Percentiles rank a stretch among this genome's conserved stretches.
Conservation (phyloP, 2,888 invertebrate genomes). For the Phyllotreta cruciferae region DNA sequence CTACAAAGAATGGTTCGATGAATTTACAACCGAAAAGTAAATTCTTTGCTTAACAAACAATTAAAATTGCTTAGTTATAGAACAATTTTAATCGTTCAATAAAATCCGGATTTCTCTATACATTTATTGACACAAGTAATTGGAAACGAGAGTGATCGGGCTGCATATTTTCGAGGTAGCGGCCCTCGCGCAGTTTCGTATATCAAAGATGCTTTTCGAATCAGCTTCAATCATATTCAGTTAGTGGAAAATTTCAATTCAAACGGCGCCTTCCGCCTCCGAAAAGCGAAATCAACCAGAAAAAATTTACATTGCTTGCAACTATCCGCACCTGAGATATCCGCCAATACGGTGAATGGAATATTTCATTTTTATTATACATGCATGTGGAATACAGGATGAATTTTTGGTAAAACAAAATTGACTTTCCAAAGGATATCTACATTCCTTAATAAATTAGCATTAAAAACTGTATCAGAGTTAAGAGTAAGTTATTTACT, state of each 20-base stretch:
- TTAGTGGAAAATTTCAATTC: constrained; percentile 23
- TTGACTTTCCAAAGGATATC: too few relatives aligned
- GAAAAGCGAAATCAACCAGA: constrained; percentile 20
- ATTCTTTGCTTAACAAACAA: not conserved
- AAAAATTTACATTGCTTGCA: constrained; percentile 17
- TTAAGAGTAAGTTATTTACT: too few relatives aligned
- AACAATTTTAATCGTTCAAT: constrained; percentile 3
- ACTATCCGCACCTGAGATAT: constrained; percentile 3
- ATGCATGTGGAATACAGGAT: too few relatives aligned
- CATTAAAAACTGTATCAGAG: too few relatives aligned
- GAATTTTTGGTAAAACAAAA: too few relatives aligned
- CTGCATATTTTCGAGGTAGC: constrained; percentile 1
- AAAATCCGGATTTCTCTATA: not conserved
- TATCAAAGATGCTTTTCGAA: constrained; percentile 13
- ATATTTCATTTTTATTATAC: too few relatives aligned
- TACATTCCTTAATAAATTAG: too few relatives aligned
- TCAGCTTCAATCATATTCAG: constrained; percentile 25
- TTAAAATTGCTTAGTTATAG: not conserved
- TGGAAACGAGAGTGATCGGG: constrained; percentile 6
- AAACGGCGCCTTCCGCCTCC: constrained; percentile 9
- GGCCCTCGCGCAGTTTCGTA: not conserved
- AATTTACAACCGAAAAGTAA: too few relatives aligned
- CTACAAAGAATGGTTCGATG: too few relatives aligned
- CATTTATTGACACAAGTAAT: constrained; percentile 4
- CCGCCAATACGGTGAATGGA: too few relatives aligned